Evolutionary conservation across 2,113 vertebrate genomes (phyloP), one percentile per base, ranked within the genome.

Genomic region (Apeltes quadracus): DNA sequence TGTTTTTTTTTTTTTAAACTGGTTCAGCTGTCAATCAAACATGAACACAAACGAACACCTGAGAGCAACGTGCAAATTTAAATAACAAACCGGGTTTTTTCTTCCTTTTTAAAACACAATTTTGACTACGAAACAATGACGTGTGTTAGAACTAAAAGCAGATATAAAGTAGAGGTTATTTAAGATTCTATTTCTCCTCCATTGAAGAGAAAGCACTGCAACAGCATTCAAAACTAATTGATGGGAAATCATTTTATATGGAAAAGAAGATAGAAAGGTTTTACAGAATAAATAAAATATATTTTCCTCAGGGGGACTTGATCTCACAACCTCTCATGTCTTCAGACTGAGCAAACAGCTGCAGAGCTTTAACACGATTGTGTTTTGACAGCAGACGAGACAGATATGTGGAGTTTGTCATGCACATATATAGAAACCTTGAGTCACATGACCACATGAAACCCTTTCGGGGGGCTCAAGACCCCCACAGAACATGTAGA

Each of bases 401-500:
- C 53, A 67, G 38, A 51, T 43, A 53, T 4, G n/a, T 69, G 36
- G 61, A 4, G 4, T 38, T 56, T 58, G 32, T 55, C 53, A 36
- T 27, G 4, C 34, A n/a, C n/a, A n/a, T 56, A 32, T 69, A 32
- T 29, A 23, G 27, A 38, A 68, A 69, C 56, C 72, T 46, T 58
- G n/a, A 72, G 76, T 78, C 76, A 74, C 62, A 32, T 82, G 85
- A 81, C 62, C 61, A 34, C 25, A 64, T 53, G 20, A 57, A 58
- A 65, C 29, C 22, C 73, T 71, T 53, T 34, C 3, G 34, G 79
- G 82, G 51, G 16, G 56, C 38, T 18, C 20, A 29, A 75, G 56
- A 71, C 72, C 67, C 66, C 61, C 36, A 53, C 54, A 29, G 23
- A 51, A 43, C 51, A 82, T 13, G 51, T 2, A 62, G 53, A 22